Evolutionary conservation across 2,888 invertebrate genomes (phyloP), one percentile per base, ranked within the genome.

Genomic region (Eristalis arbustorum): DNA sequence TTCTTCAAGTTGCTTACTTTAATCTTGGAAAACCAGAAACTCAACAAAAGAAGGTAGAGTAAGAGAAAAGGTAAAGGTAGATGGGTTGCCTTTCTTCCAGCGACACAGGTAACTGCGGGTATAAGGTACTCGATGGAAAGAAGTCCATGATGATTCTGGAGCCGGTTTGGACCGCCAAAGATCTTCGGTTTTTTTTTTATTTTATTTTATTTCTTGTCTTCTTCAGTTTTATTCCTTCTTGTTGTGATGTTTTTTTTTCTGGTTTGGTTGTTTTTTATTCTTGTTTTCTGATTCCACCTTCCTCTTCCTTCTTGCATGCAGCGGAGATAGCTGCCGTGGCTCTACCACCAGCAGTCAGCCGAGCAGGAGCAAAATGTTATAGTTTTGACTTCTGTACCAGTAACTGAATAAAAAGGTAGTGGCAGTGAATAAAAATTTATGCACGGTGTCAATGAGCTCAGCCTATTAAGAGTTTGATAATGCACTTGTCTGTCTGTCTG

Each of bases 101-200:
- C 71, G 1, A 72, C 67, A 76, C 84, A 83, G 83, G 78, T 83
- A 87, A 79, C 18, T 67, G 22, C 66, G 37, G 72, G 69, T 74
- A 67, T 67, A 23, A 61, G 59, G 42, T 49, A 78, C 72, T 78
- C 63, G 63, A 71, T 71, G 62, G 71, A 78, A 78, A 78, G 74
- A 74, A 72, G 78, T 78, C 74, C 83, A 73, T 75, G 87, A 76
- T 75, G 87, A 83, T 83, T 87, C 87, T 87, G 83, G 75, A 87
- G 87, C 87, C 87, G 87, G 87, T 87, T 87, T 87, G 87, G 87
- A 87, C 87, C 87, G 87, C 83, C 87, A 87, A 87, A 87, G 87
- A 83, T 87, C 75, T 78, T 71, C 67, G 23, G 34, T 34, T 34
- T 23, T 66, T 64, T 57, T 56, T 34, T 34, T 23, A 59, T 64